Evolutionary conservation across 2,113 vertebrate genomes (phyloP).

Genomic region (Calyptommatus sinebrachiatus): DNA sequence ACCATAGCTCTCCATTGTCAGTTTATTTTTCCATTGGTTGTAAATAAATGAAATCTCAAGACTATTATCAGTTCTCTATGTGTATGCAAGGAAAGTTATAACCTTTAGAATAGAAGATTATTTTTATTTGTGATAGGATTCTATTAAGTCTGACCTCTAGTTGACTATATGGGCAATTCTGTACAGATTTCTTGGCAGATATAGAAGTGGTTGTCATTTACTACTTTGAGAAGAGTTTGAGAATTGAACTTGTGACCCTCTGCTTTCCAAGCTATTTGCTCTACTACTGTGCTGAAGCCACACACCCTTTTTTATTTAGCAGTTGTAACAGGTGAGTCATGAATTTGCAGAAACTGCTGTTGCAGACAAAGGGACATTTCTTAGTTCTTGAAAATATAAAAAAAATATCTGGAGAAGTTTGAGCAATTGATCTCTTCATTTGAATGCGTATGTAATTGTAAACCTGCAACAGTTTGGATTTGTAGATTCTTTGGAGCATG

Average conservation of each 20-base stretch:
- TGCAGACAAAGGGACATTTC: neutral
- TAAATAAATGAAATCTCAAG: slow-evolving; percentile 47
- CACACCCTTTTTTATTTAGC: no score
- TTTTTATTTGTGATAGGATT: neutral
- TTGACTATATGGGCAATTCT: no score
- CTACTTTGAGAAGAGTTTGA: no score
- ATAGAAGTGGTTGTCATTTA: no score
- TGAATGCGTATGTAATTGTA: neutral
- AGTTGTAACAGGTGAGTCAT: neutral
- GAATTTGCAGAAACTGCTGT: neutral
- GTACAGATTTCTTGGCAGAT: no score
- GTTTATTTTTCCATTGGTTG: slow-evolving; percentile 36
- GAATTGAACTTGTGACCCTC: no score
- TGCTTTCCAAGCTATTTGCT: no score
- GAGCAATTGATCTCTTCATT: neutral
- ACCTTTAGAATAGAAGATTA: neutral
- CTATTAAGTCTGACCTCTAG: no score
- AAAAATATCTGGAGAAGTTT: neutral
- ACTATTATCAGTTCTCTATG: slow-evolving; percentile 24
- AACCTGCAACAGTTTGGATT: neutral
- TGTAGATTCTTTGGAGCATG: neutral
- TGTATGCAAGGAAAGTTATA: neutral
- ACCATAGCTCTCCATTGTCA: neutral
- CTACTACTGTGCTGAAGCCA: no score
- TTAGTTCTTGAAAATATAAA: no score